Evolutionary conservation across 2,888 invertebrate genomes (phyloP), one percentile per base, ranked within the genome.

Genomic region (Heteromurus nitidus): DNA sequence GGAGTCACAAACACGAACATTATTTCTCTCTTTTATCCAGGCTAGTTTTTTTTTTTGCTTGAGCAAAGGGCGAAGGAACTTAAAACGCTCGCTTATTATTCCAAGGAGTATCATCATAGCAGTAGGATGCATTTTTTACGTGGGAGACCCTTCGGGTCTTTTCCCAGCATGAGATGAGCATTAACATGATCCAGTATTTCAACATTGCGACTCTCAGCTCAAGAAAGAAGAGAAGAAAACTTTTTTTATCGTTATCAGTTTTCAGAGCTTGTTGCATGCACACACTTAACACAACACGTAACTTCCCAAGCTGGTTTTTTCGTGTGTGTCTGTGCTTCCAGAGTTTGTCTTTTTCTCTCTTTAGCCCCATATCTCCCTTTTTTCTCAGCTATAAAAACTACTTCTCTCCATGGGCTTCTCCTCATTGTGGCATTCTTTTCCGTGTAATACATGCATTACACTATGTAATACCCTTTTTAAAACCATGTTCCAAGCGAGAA

Each of bases 141-240:
- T 81, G 81, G 75, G 80, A 83, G 80, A 80, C 82, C 81, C 81
- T 84, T 83, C 53, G 73, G 84, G 82, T 82, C 80, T 80, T 72
- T 64, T 76, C 86, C 70, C 86, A 86, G 86, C 86, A 80, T 80
- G 85, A 83, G 85, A 79, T 84, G 84, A 82, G 81, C 85, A 82
- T 84, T 79, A 83, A 79, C 79, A 79, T 80, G 80, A 80, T 80
- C 80, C 53, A 80, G 73, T 73, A 80, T 73, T 74, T 74, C 72
- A 68, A 65, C 80, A 72, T 80, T 73, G 53, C 73, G 65, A 26
- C 44, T 72, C 55, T 68, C 30, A 67, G 53, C 26, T 28, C 22
- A 26, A 73, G 67, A n/a, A n/a, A n/a, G n/a, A n/a, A n/a, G n/a
- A n/a, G n/a, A n/a, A n/a, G n/a, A n/a, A n/a, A 80, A 74, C 80